Evolutionary conservation across 2,113 vertebrate genomes (phyloP), one percentile per base, ranked within the genome.

Genomic region (Malurus elegans): DNA sequence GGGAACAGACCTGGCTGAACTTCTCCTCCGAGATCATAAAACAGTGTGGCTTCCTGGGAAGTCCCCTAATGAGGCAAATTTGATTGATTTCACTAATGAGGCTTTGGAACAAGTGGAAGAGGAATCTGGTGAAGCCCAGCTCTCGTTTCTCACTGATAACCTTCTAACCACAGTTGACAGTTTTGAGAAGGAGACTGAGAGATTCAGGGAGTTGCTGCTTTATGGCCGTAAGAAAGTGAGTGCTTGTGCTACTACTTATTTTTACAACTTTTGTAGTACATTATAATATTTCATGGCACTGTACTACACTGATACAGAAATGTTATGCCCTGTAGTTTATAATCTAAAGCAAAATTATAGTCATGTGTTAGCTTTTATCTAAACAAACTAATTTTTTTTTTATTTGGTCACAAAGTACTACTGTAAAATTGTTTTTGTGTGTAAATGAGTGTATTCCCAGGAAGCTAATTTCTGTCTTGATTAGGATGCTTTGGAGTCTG

Each of bases 21-120:
- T 99, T 32, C 34, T 99, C 94, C 94, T 99, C 56, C 98, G 98
- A 92, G 99, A 99, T 94, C 99, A 99, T 88, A 99, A 98, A 70
- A 99, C 99, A 0, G 98, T 98, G 51, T 99, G 99, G 99, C 98
- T 99, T 51, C 99, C 99, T 2, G 99, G 99, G 38, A 99, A 99
- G 94, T 99, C 99, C 4, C 99, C 99, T 48, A 99, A 99, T 10
- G 99, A 99, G 87, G 98, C 99, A 32, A 99, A 99, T 93, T 90
- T 99, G 91, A 99, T 99, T 12, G 99, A 99, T 95, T 99, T 99
- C 81, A 99, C 97, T 87, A 99, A 98, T 3, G 99, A 99, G 82
- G 98, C 99, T 1, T 92, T 99, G 95, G 98, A 98, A 51, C 98
- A 97, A 24, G 98, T 95, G 0, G 99, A 99, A 84, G 99, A 99